Conservation (phyloP, 92 coral and sea anemone species). For the Porites lobata region DNA sequence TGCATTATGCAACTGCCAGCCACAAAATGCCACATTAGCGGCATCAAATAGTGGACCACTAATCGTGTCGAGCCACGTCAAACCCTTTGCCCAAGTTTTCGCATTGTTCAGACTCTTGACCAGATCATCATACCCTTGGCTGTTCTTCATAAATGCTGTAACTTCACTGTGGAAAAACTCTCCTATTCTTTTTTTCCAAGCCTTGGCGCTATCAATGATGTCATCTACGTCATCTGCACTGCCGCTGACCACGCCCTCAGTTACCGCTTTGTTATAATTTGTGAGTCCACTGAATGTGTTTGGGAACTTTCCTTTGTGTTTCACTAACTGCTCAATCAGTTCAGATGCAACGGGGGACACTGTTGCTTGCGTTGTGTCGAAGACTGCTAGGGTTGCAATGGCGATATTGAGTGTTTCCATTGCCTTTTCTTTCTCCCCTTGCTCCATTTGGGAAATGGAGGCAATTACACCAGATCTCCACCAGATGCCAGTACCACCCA, state of each 20-base stretch:
- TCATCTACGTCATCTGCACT: not conserved
- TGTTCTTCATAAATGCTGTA: not conserved
- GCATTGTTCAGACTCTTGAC: not conserved
- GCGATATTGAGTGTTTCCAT: not conserved
- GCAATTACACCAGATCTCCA: too few species aligned
- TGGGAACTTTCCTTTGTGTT: conserved; percentile 13
- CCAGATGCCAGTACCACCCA: not conserved
- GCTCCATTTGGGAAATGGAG: conserved; percentile 14
- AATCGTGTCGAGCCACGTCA: not conserved
- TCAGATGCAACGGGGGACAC: not conserved
- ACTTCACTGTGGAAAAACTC: conserved; percentile 22
- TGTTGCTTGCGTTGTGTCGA: conserved; percentile 24
- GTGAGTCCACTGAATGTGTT: conserved; percentile 4
- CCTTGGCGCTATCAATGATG: conserved; percentile 11
- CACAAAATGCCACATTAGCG: too few species aligned
- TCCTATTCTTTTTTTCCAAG: conserved; percentile 24
- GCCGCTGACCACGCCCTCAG: not conserved
- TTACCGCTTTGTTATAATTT: not conserved
- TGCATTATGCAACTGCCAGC: too few species aligned
- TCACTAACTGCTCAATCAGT: conserved; percentile 22
- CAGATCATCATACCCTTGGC: not conserved
- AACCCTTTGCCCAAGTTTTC: not conserved
- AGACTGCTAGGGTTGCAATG: conserved; percentile 14
- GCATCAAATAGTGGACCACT: too few species aligned
- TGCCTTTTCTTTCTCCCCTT: conserved; percentile 9